These are phyloP conservation scores for Morpho deidamia DNA, from an alignment of 2,888 invertebrate genomes.

Conservation along the genomic window DNA sequence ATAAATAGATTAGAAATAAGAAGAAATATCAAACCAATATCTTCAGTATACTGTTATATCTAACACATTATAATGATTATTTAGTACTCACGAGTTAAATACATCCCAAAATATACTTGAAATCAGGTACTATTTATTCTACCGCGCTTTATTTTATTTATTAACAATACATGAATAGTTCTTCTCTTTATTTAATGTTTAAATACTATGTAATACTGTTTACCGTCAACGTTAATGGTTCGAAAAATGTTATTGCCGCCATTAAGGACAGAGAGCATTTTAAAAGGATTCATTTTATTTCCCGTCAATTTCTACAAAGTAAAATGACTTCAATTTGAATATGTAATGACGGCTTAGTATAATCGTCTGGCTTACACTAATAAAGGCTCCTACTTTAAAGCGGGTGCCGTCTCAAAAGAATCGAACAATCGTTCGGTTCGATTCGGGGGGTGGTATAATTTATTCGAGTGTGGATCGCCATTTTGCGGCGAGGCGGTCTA, in stretches of 20 bases:
- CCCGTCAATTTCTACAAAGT: constrained; percentile 76
- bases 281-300: constrained; percentile 73
- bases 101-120: too few species aligned
- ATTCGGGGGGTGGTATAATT: constrained; percentile 67
- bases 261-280: constrained; percentile 48
- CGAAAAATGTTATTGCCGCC: constrained; percentile 55
- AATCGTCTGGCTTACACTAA: constrained; percentile 78
- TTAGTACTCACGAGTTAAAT: too few species aligned
- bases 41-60: too few species aligned
- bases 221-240: constrained; percentile 32
- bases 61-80: too few species aligned
- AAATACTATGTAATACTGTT: neutral
- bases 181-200: neutral
- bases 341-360: constrained; percentile 77
- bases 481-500: constrained; percentile 68
- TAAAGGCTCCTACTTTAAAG: constrained; percentile 72
- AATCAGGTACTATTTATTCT: too few species aligned
- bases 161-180: neutral
- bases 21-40: too few species aligned
- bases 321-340: constrained; percentile 78
- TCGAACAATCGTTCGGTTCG: constrained; percentile 73
- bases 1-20: too few species aligned
- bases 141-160: neutral
- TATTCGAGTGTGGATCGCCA: constrained; percentile 77
- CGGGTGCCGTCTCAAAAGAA: constrained; percentile 72